Conservation (phyloP, 2,888 invertebrate genomes). For the Eurytoma californica region DNA sequence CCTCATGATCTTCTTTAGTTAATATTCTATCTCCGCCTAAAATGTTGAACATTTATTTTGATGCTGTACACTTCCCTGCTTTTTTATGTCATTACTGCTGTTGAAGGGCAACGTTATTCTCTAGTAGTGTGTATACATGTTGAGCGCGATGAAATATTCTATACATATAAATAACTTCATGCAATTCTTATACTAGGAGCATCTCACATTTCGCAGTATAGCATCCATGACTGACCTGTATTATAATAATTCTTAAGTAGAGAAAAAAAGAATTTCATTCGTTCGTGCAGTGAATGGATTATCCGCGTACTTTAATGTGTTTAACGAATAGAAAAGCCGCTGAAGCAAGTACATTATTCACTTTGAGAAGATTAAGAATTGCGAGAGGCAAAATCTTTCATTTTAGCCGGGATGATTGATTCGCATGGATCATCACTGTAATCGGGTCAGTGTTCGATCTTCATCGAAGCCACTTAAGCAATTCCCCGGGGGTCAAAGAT, state of each 20-base stretch:
- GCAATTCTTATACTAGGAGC: not conserved
- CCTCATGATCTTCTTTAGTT: too few species aligned
- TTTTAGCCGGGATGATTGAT: not conserved
- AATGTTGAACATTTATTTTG: too few species aligned
- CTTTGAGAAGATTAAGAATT: too few species aligned
- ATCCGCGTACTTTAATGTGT: not conserved
- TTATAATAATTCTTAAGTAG: not conserved
- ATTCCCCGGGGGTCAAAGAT: not conserved
- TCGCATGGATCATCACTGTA: not conserved
- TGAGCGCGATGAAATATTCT: constrained; percentile 23
- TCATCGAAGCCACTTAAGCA: constrained; percentile 25
- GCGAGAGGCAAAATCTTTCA: not conserved
- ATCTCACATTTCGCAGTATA: not conserved
- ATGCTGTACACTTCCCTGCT: too few species aligned
- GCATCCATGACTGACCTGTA: not conserved
- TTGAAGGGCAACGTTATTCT: not conserved
- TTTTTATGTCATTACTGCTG: not conserved
- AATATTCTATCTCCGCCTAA: too few species aligned
- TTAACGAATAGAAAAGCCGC: not conserved
- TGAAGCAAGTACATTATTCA: too few species aligned
- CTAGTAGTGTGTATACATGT: not conserved
- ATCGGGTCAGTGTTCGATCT: constrained; percentile 36
- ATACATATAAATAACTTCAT: constrained; percentile 36
- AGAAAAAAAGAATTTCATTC: not conserved
- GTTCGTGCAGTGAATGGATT: not conserved